Conservation (phyloP, 92 coral and sea anemone genomes). For the Umimayanthus kanabou region DNA sequence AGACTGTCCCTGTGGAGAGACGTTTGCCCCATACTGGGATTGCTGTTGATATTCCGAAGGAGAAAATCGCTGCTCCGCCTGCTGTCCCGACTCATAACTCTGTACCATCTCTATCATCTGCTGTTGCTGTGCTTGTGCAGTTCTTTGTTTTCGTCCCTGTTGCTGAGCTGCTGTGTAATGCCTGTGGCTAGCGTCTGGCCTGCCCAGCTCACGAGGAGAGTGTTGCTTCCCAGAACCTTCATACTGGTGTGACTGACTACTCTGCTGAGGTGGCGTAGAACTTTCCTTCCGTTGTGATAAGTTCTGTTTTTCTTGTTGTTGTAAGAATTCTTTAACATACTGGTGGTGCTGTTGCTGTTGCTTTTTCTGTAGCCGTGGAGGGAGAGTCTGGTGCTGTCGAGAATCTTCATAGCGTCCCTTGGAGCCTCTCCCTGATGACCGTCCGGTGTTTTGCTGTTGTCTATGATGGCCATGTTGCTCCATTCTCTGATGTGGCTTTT, state of each 20-base stretch:
- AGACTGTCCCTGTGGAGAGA: conserved; percentile 33
- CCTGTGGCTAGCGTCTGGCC: conserved; percentile 25
- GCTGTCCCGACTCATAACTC: conserved; percentile 39
- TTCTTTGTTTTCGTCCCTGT: conserved; percentile 53
- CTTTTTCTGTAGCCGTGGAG: conserved; percentile 85
- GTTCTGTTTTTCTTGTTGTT: conserved; percentile 47
- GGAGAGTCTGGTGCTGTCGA: conserved; percentile 76
- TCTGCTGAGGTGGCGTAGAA: conserved; percentile 40
- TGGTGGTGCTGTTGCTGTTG: conserved; percentile 88
- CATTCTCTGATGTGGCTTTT: conserved; percentile 49
- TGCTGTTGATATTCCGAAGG: conserved; percentile 49
- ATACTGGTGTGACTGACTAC: conserved; percentile 5
- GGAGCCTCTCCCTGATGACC: conserved; percentile 68
- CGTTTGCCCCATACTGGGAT: conserved; percentile 38
- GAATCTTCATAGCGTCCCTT: conserved; percentile 76
- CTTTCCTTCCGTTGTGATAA: conserved; percentile 35
- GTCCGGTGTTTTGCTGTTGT: conserved; percentile 71
- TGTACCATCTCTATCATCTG: conserved; percentile 3
- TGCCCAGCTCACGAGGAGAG: conserved; percentile 15
- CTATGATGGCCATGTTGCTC: conserved; percentile 52
- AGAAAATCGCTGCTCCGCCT: conserved; percentile 26
- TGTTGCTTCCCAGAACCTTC: conserved; percentile 47
- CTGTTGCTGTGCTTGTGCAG: conserved; percentile 50
- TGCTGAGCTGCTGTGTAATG: conserved; percentile 44
- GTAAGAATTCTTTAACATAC: conserved; percentile 61